Conservation (phyloP, 2,113 vertebrate genomes). For the Anolis sagrei region DNA sequence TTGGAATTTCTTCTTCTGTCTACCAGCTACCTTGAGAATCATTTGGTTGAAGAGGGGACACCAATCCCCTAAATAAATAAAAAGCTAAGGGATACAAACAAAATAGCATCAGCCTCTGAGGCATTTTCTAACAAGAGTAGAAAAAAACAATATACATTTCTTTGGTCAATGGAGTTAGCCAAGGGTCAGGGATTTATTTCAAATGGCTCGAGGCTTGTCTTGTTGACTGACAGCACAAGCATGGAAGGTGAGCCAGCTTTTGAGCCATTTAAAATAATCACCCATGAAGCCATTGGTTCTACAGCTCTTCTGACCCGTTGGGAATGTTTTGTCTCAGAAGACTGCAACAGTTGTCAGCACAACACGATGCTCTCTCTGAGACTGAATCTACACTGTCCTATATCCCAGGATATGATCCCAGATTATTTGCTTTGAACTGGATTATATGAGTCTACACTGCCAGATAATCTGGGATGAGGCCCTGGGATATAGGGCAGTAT, state of each 20-base stretch:
- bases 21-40: not conserved
- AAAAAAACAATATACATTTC: not conserved
- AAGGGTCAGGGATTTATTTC: not conserved
- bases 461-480: too few relatives aligned
- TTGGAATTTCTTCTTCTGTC: too few relatives aligned
- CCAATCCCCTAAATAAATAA: not conserved
- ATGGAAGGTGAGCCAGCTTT: not conserved
- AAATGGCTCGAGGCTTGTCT: not conserved
- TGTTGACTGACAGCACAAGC: constrained; percentile 6
- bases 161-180: constrained; percentile 15
- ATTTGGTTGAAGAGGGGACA: not conserved
- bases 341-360: not conserved
- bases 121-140: not conserved
- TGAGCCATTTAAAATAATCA: constrained; percentile 34
- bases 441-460: too few relatives aligned
- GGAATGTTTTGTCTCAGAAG: not conserved
- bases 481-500: too few relatives aligned
- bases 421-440: too few relatives aligned
- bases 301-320: not conserved
- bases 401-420: too few relatives aligned
- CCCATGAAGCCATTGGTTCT: not conserved
- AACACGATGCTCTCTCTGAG: not conserved
- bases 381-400: too few relatives aligned
- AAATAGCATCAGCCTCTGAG: not conserved
- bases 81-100: not conserved